Evolutionary conservation across 2,888 invertebrate genomes (phyloP), one percentile per base, ranked within the genome.

Genomic region (Melipona bicolor): DNA sequence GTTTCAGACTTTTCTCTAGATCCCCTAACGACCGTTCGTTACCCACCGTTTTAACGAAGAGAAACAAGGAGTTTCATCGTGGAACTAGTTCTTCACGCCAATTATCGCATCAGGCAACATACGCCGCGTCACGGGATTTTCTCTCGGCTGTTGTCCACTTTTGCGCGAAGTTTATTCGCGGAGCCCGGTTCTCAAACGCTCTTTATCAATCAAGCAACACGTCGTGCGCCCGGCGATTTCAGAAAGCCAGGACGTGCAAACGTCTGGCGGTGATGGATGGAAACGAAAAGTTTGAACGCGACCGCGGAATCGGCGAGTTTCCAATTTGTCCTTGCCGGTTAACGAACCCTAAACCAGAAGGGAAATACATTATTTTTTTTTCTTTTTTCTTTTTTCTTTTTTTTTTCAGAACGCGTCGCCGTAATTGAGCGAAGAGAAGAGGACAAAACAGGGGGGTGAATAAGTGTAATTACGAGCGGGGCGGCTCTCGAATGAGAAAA

Each of bases 341-440:
- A 72, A 72, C 61, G 72, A 72, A 72, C 54, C 36, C 49, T 50
- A 73, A 68, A 67, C 49, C 32, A 43, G 54, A 21, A 56, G 67
- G 24, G 64, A 69, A 54, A 70, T 65, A 82, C 52, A 49, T 21
- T 61, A 61, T 43, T 9, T 43, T 43, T 9, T 36, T 9, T 2
- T 11, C 2, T 43, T 11, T 1, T 36, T 36, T 36, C 9, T 36
- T 9, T 9, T 43, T 43, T 11, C 11, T 43, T 43, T 43, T 43
- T 43, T 43, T 43, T 49, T 27, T 50, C 17, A 36, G 13, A 59
- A 43, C 50, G 17, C 68, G 36, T 2, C 52, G 43, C 19, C 32
- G 52, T 65, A 61, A 67, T 65, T 74, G 69, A 52, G 64, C 75
- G 69, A 82, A 24, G 61, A 76, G 77, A 61, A 83, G 32, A 49